Percentiles rank a stretch among this genome's conserved stretches.
Evolutionary conservation across 2,797 vertebrate genomes (phyloP).

Genomic region (Anniella stebbinsi): DNA sequence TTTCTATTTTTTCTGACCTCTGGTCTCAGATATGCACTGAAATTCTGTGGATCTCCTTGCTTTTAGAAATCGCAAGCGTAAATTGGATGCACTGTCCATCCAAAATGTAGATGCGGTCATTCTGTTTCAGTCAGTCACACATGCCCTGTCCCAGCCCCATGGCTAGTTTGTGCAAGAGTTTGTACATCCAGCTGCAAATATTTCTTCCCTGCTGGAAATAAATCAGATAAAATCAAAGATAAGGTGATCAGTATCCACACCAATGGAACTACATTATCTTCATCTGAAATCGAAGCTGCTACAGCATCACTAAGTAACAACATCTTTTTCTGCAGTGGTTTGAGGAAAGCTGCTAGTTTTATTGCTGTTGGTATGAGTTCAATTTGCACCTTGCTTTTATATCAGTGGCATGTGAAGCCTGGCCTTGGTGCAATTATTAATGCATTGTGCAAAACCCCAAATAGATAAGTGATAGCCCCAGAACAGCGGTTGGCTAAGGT

Average conservation of each 20-base stretch:
- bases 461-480: not conserved
- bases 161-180: not conserved
- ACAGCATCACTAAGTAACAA: not conserved
- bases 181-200: not conserved
- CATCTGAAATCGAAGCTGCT: not conserved
- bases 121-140: not conserved
- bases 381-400: slow-evolving; percentile 4
- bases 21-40: not conserved
- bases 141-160: not conserved
- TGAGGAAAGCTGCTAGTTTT: slow-evolving; percentile 17
- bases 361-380: slow-evolving; percentile 1
- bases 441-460: not conserved
- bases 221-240: not conserved
- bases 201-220: not conserved
- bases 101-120: not conserved
- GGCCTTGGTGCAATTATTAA: slow-evolving; percentile 2
- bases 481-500: not conserved
- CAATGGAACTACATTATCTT: not conserved
- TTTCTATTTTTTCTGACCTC: not conserved
- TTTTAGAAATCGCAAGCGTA: not conserved
- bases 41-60: not conserved
- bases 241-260: not conserved
- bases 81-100: not conserved
- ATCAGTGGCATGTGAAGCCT: not conserved
- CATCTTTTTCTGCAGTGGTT: not conserved